Percentiles rank a stretch among this genome's conserved stretches.
These are phyloP conservation scores for Eulemur mongoz DNA, from an alignment of 2,797 vertebrate species.

Conservation along the genomic window DNA sequence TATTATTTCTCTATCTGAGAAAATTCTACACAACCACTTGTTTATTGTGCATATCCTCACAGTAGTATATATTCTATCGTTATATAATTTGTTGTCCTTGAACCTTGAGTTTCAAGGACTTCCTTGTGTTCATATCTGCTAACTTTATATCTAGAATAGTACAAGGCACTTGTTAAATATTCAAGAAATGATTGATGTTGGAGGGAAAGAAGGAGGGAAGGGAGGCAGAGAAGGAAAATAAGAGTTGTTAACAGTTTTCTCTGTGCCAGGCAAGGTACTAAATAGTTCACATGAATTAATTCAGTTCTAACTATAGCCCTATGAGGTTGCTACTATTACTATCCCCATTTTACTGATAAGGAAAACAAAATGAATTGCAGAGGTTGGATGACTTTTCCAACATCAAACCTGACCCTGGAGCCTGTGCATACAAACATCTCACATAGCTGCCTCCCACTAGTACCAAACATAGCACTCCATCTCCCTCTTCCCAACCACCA, in stretches of 20 bases:
- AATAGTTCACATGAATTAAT: background rate
- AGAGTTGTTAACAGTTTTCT: background rate
- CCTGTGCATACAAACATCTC: background rate
- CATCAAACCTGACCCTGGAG: background rate
- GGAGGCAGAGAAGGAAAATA: background rate
- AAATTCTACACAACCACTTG: background rate
- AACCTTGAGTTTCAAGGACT: background rate
- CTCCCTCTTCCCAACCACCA: background rate
- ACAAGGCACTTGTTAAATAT: background rate
- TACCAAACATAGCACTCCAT: background rate
- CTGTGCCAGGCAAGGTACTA: background rate
- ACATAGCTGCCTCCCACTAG: background rate
- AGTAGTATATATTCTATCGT: background rate
- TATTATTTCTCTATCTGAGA: background rate
- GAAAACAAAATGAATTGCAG: background rate
- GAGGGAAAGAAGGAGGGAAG: background rate
- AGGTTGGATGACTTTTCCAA: background rate
- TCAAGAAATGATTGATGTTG: background rate
- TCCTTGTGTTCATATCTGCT: background rate
- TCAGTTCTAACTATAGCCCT: background rate
- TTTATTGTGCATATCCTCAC: background rate
- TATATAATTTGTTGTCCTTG: background rate
- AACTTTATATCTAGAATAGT: background rate
- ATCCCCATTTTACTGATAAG: background rate
- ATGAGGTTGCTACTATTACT: background rate